A percentile compares a stretch with the other conserved stretches of the same genome.
Conservation (phyloP, 2,797 vertebrate genomes). For the Columba guinea region DNA sequence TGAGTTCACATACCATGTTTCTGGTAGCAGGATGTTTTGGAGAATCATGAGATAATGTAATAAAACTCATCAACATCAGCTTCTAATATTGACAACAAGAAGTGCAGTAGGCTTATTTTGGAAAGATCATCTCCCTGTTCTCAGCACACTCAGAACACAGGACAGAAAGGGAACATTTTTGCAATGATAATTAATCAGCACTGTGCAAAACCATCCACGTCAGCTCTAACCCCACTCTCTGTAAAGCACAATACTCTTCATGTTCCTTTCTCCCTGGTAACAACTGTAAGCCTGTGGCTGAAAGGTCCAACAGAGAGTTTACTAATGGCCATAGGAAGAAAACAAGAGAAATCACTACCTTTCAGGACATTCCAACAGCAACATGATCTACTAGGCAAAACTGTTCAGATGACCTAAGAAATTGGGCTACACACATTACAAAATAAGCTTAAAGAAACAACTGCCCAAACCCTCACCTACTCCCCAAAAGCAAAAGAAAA, state of each 20-base stretch:
- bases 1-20: not conserved
- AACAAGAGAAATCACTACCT: not conserved
- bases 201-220: not conserved
- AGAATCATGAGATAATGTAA: not conserved
- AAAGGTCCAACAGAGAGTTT: not conserved
- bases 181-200: not conserved
- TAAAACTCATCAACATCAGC: not conserved
- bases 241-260: not conserved
- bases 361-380: not conserved
- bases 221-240: not conserved
- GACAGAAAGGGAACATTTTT: not conserved
- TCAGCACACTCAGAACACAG: not conserved
- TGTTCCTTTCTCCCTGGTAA: not conserved
- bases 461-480: not conserved
- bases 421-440: not conserved
- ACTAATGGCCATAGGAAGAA: not conserved
- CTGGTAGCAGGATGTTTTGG: not conserved
- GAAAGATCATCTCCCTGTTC: not conserved
- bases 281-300: not conserved
- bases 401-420: not conserved
- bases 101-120: not conserved
- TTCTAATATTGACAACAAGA: not conserved
- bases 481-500: not conserved
- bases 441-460: not conserved
- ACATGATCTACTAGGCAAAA: not conserved